Evolutionary conservation across 2,797 vertebrate species (phyloP).

Genomic region (Sebastes alutus): DNA sequence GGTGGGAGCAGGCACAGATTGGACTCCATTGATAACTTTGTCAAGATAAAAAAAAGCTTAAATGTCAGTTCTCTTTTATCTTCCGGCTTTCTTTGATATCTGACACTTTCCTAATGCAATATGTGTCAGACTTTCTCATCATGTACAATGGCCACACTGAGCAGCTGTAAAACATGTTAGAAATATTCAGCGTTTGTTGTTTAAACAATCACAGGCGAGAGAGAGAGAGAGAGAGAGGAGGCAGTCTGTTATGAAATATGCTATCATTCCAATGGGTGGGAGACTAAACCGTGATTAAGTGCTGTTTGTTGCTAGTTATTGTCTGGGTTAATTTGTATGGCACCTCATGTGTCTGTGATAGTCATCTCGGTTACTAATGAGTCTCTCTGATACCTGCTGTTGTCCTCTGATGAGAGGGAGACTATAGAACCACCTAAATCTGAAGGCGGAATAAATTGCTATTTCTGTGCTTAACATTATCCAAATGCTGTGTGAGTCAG

Average conservation of each 20-base stretch:
- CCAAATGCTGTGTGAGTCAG: conserved; percentile 27
- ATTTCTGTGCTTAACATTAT: conserved; percentile 30
- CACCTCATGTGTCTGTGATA: conserved; percentile 79
- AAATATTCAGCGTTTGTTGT: not conserved
- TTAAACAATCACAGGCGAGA: not conserved
- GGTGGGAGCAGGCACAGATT: conserved; percentile 68
- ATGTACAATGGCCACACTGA: not conserved
- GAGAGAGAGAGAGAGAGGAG: not conserved
- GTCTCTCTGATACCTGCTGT: conserved; percentile 78
- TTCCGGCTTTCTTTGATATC: conserved; percentile 86
- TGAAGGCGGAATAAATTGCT: conserved; percentile 33
- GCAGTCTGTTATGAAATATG: conserved; percentile 11
- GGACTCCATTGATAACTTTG: conserved; percentile 85
- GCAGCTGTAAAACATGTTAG: not conserved
- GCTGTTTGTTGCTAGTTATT: conserved; percentile 79
- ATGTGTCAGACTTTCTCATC: conserved; percentile 20
- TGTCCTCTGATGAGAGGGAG: conserved; percentile 49
- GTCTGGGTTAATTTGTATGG: conserved; percentile 81
- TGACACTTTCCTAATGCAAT: conserved; percentile 52
- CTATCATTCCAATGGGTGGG: conserved; percentile 7
- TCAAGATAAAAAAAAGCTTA: conserved; percentile 87
- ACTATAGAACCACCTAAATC: conserved; percentile 43
- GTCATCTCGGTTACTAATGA: conserved; percentile 82
- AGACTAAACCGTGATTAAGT: conserved; percentile 76
- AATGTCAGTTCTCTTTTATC: conserved; percentile 87